Conservation (phyloP, 2,797 vertebrate genomes). For the Acrossocheilus fasciatus region DNA sequence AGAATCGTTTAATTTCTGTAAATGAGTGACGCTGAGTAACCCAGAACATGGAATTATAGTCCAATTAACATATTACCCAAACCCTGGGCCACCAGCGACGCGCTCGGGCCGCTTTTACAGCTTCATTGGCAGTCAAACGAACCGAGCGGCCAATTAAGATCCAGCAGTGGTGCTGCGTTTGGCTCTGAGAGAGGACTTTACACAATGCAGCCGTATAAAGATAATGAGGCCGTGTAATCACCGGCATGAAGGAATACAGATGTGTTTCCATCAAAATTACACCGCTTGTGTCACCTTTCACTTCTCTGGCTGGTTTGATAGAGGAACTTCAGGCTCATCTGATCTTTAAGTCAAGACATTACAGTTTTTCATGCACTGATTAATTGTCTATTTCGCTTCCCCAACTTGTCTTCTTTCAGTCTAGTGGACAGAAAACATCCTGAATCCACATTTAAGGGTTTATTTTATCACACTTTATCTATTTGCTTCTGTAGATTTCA, state of each 20-base stretch:
- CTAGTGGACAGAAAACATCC: background rate
- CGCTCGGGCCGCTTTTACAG: conserved; percentile 60
- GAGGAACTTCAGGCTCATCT: background rate
- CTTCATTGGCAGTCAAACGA: conserved; percentile 67
- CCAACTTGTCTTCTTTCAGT: background rate
- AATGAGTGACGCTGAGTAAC: conserved; percentile 35
- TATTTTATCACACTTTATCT: background rate
- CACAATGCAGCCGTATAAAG: conserved; percentile 68
- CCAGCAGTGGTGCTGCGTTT: conserved; percentile 44
- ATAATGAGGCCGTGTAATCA: conserved; percentile 47
- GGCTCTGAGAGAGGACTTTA: conserved; percentile 60
- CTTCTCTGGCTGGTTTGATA: background rate
- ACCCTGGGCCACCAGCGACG: conserved; percentile 68
- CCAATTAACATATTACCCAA: conserved; percentile 53
- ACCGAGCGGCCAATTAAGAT: conserved; percentile 69
- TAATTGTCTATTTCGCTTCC: background rate
- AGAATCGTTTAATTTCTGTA: background rate
- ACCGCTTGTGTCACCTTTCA: conserved; percentile 27
- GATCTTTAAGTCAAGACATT: background rate
- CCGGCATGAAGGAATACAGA: conserved; percentile 66
- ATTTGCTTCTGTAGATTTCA: background rate
- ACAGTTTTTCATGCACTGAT: background rate
- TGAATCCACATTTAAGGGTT: background rate
- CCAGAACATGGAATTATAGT: conserved; percentile 56
- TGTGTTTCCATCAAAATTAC: conserved; percentile 67